phyloP scores from a whole-genome alignment of 2,888 invertebrate genomes.

The Meteorus cinctellus region DNA sequence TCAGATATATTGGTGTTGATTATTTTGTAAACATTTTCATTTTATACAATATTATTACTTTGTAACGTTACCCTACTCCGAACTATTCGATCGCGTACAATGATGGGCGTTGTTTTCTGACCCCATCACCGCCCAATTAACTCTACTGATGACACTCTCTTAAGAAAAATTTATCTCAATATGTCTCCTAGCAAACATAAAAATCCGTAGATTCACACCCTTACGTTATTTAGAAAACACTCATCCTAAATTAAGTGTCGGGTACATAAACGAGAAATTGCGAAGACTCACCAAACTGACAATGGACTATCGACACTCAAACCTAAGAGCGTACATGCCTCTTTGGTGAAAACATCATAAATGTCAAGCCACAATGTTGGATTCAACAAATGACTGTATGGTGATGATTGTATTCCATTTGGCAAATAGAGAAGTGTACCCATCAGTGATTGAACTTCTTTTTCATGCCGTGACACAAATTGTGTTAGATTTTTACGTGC shows the following conservation, averaged over 20 bases:
- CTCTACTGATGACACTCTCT: too few relatives aligned
- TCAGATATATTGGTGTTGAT: too few relatives aligned
- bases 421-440: slow-evolving; percentile 87
- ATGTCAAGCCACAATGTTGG: slow-evolving; percentile 83
- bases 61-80: background rate
- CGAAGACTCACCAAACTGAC: slow-evolving; percentile 81
- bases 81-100: too few relatives aligned
- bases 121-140: too few relatives aligned
- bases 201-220: too few relatives aligned
- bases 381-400: slow-evolving; percentile 84
- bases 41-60: too few relatives aligned
- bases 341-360: slow-evolving; percentile 93
- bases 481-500: slow-evolving; percentile 89
- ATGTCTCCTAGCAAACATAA: too few relatives aligned
- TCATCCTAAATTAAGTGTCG: too few relatives aligned
- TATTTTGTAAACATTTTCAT: too few relatives aligned
- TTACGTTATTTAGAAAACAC: too few relatives aligned
- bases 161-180: too few relatives aligned
- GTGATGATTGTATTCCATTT: slow-evolving; percentile 85
- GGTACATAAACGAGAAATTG: background rate
- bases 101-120: too few relatives aligned
- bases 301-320: slow-evolving; percentile 93
- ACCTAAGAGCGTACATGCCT: slow-evolving; percentile 93
- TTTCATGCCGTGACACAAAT: slow-evolving; percentile 85
- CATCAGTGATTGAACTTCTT: slow-evolving; percentile 90